Conservation (phyloP, 2,113 vertebrate genomes). For the Solenodon paradoxus region DNA sequence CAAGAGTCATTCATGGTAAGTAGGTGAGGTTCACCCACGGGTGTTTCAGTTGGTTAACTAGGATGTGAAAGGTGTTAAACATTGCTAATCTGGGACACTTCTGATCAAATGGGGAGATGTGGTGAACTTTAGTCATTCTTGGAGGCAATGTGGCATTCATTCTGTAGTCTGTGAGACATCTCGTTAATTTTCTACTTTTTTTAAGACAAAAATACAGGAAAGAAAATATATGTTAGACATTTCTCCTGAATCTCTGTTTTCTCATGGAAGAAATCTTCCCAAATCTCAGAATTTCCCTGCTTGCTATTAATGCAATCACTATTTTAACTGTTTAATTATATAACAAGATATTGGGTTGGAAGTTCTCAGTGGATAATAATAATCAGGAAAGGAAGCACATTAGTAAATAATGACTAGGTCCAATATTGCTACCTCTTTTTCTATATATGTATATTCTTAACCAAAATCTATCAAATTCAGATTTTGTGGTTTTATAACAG, state of each 20-base stretch:
- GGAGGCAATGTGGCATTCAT: not conserved
- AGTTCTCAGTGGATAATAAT: not conserved
- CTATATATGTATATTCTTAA: not conserved
- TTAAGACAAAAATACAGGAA: not conserved
- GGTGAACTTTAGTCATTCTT: too few relatives aligned
- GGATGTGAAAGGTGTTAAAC: too few relatives aligned
- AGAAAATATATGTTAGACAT: not conserved
- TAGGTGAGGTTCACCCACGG: too few relatives aligned
- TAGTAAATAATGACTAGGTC: not conserved
- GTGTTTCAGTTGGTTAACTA: too few relatives aligned
- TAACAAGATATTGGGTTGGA: not conserved
- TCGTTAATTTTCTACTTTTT: not conserved
- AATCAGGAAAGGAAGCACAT: not conserved
- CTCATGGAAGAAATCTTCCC: not conserved
- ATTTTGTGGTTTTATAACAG: not conserved
- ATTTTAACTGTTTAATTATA: not conserved
- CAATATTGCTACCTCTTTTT: not conserved
- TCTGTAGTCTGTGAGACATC: not conserved
- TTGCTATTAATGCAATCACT: not conserved
- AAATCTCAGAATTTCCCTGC: not conserved
- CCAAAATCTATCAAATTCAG: not conserved
- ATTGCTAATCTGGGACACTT: too few relatives aligned
- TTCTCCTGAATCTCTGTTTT: not conserved
- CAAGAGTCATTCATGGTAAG: too few relatives aligned
- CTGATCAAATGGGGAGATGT: too few relatives aligned